A percentile compares a stretch with the other conserved stretches of the same genome.
phyloP scores from a whole-genome alignment of 1,140 invertebrate species.

The Sycobia sp. region DNA sequence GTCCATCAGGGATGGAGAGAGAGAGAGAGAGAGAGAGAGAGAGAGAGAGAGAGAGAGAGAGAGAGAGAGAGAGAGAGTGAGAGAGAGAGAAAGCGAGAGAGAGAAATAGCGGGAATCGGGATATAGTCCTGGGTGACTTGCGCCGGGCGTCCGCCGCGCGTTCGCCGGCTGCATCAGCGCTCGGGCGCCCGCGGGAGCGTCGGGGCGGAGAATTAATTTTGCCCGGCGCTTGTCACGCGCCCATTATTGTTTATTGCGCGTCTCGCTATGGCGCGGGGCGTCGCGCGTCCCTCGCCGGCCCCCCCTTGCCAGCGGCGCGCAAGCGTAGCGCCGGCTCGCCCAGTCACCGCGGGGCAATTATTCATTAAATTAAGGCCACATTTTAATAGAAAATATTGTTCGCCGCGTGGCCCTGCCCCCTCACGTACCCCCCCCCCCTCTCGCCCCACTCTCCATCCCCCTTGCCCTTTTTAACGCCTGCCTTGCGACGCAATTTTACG shows the following conservation, averaged over 20 bases:
- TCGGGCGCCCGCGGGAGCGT: not conserved
- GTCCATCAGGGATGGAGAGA: not conserved
- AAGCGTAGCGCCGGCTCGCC: too few species aligned
- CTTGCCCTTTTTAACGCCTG: too few species aligned
- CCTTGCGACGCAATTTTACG: too few species aligned
- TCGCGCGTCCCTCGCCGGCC: too few species aligned
- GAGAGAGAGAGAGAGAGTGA: not conserved
- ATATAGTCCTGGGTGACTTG: conserved; percentile 26
- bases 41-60: not conserved
- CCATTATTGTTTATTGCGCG: conserved; percentile 35
- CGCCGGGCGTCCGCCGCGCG: too few species aligned
- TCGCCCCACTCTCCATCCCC: too few species aligned
- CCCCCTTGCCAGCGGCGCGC: too few species aligned
- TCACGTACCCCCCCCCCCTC: not conserved
- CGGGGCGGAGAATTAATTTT: conserved; percentile 27
- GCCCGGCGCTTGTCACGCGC: conserved; percentile 14
- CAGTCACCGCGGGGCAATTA: conserved; percentile 22
- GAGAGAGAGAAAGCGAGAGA: not conserved
- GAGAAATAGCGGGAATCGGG: too few species aligned
- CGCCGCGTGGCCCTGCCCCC: too few species aligned
- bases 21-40: not conserved
- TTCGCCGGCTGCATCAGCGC: too few species aligned
- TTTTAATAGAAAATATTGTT: conserved; percentile 25
- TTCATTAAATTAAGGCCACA: conserved; percentile 31
- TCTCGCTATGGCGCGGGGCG: conserved; percentile 14